phyloP scores from a whole-genome alignment of 2,888 invertebrate species.

The Tanaodytes sp. region DNA sequence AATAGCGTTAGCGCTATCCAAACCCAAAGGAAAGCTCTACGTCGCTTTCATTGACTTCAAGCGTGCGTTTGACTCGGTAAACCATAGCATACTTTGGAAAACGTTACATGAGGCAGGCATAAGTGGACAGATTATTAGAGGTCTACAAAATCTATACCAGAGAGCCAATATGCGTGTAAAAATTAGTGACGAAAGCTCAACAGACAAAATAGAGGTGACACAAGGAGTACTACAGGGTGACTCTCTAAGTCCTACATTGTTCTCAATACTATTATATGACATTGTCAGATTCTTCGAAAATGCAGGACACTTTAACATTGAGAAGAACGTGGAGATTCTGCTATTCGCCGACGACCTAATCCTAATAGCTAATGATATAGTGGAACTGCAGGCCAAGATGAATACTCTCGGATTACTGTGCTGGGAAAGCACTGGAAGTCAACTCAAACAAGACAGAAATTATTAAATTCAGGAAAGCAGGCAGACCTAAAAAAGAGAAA shows the following conservation, averaged over 20 bases:
- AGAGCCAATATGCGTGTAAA: slow-evolving; percentile 24
- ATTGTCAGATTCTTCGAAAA: slow-evolving; percentile 7
- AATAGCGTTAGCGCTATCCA: slow-evolving; percentile 34
- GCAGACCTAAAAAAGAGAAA: slow-evolving; percentile 6
- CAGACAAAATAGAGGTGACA: slow-evolving; percentile 17
- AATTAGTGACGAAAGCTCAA: slow-evolving; percentile 39
- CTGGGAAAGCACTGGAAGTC: slow-evolving; percentile 7
- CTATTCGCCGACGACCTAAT: neutral
- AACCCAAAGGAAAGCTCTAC: slow-evolving; percentile 45
- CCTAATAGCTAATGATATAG: neutral
- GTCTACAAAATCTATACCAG: slow-evolving; percentile 38
- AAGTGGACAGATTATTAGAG: slow-evolving; percentile 40
- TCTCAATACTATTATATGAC: slow-evolving; percentile 3
- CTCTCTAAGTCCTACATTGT: slow-evolving; percentile 14
- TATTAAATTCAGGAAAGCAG: slow-evolving; percentile 1
- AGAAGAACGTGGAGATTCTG: neutral
- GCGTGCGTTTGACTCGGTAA: slow-evolving; percentile 52
- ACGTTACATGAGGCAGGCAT: slow-evolving; percentile 34
- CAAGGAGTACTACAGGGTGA: slow-evolving; percentile 29
- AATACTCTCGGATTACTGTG: too few relatives aligned
- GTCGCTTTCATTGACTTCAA: slow-evolving; percentile 55
- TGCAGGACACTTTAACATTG: neutral
- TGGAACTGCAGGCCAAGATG: slow-evolving; percentile 4
- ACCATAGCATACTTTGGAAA: slow-evolving; percentile 48
- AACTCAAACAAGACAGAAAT: slow-evolving; percentile 3